phyloP scores from a whole-genome alignment of 2,797 vertebrate genomes.

The Eurystomus glaucurus region DNA sequence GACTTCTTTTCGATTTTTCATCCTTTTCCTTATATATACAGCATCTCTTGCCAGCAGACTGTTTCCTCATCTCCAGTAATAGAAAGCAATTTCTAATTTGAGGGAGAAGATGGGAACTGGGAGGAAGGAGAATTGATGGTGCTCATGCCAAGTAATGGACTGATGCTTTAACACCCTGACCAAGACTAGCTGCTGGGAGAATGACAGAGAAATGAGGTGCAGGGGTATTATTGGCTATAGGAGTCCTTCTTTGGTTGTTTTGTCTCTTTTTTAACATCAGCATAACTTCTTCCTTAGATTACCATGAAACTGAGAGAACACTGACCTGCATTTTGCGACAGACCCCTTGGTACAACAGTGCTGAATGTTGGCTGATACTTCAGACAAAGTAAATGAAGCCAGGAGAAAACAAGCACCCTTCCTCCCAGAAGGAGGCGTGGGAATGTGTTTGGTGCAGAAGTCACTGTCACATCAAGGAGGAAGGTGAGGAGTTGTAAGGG shows the following conservation, averaged over 20 bases:
- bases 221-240: background rate
- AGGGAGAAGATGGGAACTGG: background rate
- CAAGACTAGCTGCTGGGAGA: background rate
- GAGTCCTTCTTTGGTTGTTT: background rate
- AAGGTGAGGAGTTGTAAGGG: background rate
- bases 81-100: background rate
- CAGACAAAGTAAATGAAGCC: background rate
- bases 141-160: background rate
- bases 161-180: background rate
- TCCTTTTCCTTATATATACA: background rate
- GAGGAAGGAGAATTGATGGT: background rate
- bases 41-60: background rate
- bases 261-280: background rate
- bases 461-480: background rate
- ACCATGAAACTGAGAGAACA: background rate
- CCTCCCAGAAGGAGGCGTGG: background rate
- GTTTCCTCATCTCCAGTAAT: background rate
- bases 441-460: background rate
- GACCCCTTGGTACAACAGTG: background rate
- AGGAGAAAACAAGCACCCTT: background rate
- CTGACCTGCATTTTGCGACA: background rate
- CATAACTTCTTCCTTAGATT: background rate
- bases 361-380: background rate
- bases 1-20: background rate
- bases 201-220: background rate